Conservation (phyloP, 2,888 invertebrate genomes). For the Adelognathus sp. region DNA sequence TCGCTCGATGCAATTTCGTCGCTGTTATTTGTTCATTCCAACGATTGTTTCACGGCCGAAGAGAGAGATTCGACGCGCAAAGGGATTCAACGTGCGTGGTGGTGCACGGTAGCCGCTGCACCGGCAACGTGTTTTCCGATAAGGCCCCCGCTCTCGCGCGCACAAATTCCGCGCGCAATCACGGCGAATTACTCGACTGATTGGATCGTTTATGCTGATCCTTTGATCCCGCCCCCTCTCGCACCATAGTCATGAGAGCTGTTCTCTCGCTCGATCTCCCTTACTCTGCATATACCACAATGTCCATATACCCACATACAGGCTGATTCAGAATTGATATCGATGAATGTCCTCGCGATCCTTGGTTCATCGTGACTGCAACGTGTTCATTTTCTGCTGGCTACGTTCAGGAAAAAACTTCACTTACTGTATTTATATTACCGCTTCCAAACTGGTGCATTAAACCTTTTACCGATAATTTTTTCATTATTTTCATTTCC, state of each 20-base stretch:
- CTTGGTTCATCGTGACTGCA: too few relatives aligned
- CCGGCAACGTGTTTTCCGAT: conserved; percentile 60
- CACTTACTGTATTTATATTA: too few relatives aligned
- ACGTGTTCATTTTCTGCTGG: too few relatives aligned
- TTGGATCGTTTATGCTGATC: conserved; percentile 81
- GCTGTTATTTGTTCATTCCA: conserved; percentile 61
- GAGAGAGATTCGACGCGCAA: conserved; percentile 27
- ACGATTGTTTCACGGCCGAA: conserved; percentile 59
- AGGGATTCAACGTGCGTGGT: conserved; percentile 45
- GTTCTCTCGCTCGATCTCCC: conserved; percentile 18
- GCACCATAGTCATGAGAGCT: conserved; percentile 20
- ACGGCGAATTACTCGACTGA: conserved; percentile 80
- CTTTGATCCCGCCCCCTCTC: conserved; percentile 75
- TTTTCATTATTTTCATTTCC: too few relatives aligned
- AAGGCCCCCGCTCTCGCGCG: too few relatives aligned
- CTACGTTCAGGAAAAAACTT: too few relatives aligned
- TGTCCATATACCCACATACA: too few relatives aligned
- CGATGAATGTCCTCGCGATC: too few relatives aligned
- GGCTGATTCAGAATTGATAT: too few relatives aligned
- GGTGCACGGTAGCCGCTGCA: conserved; percentile 72
- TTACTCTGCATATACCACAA: conserved; percentile 6
- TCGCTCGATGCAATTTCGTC: conserved; percentile 59
- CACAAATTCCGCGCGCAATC: conserved; percentile 79
- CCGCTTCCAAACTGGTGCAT: too few relatives aligned
- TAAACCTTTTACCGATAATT: too few relatives aligned